Percentiles rank a stretch among this genome's conserved stretches.
phyloP scores from a whole-genome alignment of 1,140 invertebrate species.

The Rhyzopertha dominica region DNA sequence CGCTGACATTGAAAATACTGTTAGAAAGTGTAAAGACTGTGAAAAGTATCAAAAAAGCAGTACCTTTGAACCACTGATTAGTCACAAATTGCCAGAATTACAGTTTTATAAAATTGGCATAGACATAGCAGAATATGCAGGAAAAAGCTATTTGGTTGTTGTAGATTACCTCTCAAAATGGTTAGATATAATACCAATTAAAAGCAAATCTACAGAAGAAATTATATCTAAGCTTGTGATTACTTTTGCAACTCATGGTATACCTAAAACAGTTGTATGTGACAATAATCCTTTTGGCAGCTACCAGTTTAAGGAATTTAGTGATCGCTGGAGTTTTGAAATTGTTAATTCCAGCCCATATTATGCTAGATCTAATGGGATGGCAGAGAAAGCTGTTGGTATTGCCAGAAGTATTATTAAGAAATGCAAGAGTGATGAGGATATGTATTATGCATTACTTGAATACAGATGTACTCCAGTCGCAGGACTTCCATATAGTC shows the following conservation, averaged over 20 bases:
- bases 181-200: constrained; percentile 1
- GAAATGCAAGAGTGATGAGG: neutral
- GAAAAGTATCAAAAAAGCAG: neutral
- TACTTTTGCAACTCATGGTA: neutral
- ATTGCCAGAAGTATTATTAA: neutral
- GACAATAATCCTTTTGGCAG: neutral
- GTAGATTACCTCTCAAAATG: neutral
- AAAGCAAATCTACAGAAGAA: neutral
- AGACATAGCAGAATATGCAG: constrained; percentile 7
- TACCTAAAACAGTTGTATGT: neutral
- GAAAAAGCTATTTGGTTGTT: neutral
- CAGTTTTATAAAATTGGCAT: neutral
- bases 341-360: neutral
- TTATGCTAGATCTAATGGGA: neutral
- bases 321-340: neutral
- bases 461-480: constrained; percentile 4
- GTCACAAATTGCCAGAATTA: neutral
- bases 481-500: constrained; percentile 1
- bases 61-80: neutral
- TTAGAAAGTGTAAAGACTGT: constrained; percentile 2
- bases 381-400: constrained; percentile 4
- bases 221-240: neutral
- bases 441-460: neutral
- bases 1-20: constrained; percentile 1
- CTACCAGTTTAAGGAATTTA: neutral